Base-by-base conservation (phyloP, 2,888 invertebrate genomes). In the Prionchulus punctatus region DNA sequence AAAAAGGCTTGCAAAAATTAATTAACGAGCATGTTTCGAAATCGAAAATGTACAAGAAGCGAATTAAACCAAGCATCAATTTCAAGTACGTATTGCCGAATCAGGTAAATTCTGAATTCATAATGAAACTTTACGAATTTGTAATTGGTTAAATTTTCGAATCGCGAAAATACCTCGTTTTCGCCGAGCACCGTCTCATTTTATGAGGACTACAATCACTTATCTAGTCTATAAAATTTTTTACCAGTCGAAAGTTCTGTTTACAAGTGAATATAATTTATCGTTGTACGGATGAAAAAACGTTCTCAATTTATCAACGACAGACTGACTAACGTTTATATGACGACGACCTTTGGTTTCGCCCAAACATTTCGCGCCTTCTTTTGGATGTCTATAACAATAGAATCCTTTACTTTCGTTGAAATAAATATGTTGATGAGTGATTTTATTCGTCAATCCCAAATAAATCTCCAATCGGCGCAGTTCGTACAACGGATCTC, bases 321-420 rank as follows among this genome's bases (percentile, higher is more conserved):
- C 56, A 18, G 36, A 50, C 1, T 54, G 31, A 1, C 55, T 51
- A 1, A 68, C 56, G 1, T 56, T 51, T n/a, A 68, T 60, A 49
- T 68, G 68, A 25, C 60, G 57, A 43, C 62, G 57, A 30, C 61
- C 69, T 61, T 62, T 67, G 18, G 59, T 59, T 31, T 63, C 60
- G 15, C 70, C 69, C 51, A 69, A 56, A 60, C 68, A 70, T 30
- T 27, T 27, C 26, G 45, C 21, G 4, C n/a, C 30, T 7, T 53
- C 50, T 3, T 49, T 28, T 1, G 55, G 52, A 45, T 53, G 60
- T 7, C 61, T 58, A 60, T 77, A 72, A 72, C 94, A 94, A 75
- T 86, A 94, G 76, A 98, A 90, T 59, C 94, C 90, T 74, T 92
- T 90, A 21, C 89, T 90, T 75, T 85, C 84, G 76, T 98, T 94